These are phyloP conservation scores for Cottoperca gobio DNA, from an alignment of 2,797 vertebrate genomes.

Conservation along the genomic window DNA sequence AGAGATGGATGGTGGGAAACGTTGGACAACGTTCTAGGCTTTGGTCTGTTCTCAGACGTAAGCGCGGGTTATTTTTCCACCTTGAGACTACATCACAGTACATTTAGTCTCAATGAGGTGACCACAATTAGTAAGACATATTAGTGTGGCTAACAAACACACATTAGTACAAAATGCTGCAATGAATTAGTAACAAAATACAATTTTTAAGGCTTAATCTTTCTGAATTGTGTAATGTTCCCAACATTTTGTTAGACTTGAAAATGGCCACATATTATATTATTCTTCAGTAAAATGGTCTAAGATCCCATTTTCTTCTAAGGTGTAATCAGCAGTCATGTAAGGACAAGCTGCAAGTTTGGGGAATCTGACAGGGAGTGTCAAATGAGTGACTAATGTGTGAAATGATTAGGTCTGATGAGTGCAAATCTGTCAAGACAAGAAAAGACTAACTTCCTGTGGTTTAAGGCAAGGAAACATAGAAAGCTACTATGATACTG, in stretches of 20 bases:
- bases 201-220: not conserved
- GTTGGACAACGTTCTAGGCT: not conserved
- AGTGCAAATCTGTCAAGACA: not conserved
- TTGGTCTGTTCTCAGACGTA: slow-evolving; percentile 1
- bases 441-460: not conserved
- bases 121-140: not conserved
- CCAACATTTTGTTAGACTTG: not conserved
- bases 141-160: not conserved
- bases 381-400: no score
- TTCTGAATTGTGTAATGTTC: no score
- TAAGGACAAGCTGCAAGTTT: slow-evolving; percentile 48
- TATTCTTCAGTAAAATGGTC: not conserved
- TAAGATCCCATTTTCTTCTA: slow-evolving; percentile 17
- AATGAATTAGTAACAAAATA: not conserved
- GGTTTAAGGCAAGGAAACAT: not conserved
- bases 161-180: not conserved
- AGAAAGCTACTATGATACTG: not conserved
- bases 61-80: not conserved
- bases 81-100: not conserved
- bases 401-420: not conserved
- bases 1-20: not conserved
- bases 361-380: slow-evolving; percentile 55
- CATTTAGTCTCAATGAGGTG: not conserved
- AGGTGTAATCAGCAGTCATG: slow-evolving; percentile 41
- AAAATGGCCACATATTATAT: not conserved